Base-by-base conservation (phyloP, 2,888 invertebrate species). In the Troglohyphantes excavatus region DNA sequence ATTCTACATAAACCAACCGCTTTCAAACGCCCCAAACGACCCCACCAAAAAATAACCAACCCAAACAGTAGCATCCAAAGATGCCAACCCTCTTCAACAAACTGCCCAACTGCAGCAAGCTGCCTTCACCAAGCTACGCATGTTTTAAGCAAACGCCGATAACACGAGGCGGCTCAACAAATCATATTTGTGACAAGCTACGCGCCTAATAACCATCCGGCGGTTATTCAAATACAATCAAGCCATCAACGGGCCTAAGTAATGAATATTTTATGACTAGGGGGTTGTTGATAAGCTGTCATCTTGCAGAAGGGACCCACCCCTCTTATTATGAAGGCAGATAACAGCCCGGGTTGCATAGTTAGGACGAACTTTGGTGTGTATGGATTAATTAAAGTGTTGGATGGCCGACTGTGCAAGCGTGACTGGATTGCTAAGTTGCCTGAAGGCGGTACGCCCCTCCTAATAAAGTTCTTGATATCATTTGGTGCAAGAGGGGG, bases 201-300 rank as follows among this genome's bases (percentile, higher is more conserved):
- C 75, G 88, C 82, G 73, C 88, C 82, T 89, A 82, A 89, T 89
- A 89, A 89, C 76, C 88, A 89, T 89, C 82, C 88, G 70, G 88
- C 76, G 88, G 88, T 89, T 88, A 88, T 73, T 88, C 87, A 88
- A 88, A 88, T 82, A 82, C 88, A 89, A 89, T 89, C 88, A 89
- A 82, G 75, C 88, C 88, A 89, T 89, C 88, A 89, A 81, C 75
- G 82, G 61, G 68, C 46, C 82, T 82, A 76, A 76, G 88, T 89
- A 89, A 89, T 89, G 88, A 89, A 89, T 89, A 89, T 89, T 89
- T 89, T 89, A 89, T 89, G 88, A 82, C 82, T 89, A 59, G 67
- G 81, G 87, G 87, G 86, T 39, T 46, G 82, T 82, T 82, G 88
- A 89, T 82, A 89, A 82, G 88, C 88, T 89, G 88, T 89, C 88